These are phyloP conservation scores for Hyperopisus bebe DNA, from an alignment of 2,113 vertebrate species.

Conservation along the genomic window DNA sequence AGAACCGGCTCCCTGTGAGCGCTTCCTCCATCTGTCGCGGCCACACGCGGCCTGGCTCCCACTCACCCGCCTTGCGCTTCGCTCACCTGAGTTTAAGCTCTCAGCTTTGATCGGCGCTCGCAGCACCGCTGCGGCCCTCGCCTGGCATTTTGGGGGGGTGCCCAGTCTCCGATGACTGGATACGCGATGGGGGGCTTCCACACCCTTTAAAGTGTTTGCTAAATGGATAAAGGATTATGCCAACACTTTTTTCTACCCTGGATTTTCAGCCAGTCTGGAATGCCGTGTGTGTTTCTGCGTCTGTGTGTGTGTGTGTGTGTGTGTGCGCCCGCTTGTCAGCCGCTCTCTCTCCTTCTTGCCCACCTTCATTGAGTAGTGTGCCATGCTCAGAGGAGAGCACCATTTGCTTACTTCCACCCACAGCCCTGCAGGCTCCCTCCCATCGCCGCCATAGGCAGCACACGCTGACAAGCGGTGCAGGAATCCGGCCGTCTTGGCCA, in stretches of 20 bases:
- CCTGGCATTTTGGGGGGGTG: slow-evolving; percentile 6
- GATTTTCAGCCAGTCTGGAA: not conserved
- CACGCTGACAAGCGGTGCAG: not conserved
- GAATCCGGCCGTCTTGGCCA: not conserved
- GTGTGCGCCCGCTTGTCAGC: not conserved
- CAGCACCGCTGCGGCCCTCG: slow-evolving; percentile 4
- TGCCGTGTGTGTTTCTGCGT: not conserved
- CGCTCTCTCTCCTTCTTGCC: not conserved
- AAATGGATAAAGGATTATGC: not conserved
- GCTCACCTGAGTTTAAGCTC: slow-evolving; percentile 24
- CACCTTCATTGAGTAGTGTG: not conserved
- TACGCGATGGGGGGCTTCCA: not conserved
- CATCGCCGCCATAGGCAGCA: not conserved
- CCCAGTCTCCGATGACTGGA: not conserved
- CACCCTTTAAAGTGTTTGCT: not conserved
- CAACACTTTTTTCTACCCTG: not conserved
- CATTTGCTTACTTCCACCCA: not conserved
- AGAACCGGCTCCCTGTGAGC: slow-evolving; percentile 50
- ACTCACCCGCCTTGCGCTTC: slow-evolving; percentile 48
- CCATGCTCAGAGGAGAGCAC: not conserved
- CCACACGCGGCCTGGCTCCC: slow-evolving; percentile 39
- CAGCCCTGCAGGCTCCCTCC: not conserved
- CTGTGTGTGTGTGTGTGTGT: not conserved
- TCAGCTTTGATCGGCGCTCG: slow-evolving; percentile 14
- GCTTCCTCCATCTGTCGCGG: slow-evolving; percentile 57